These are phyloP conservation scores for Thymelicus sylvestris DNA, from an alignment of 2,888 invertebrate genomes.

Conservation along the genomic window DNA sequence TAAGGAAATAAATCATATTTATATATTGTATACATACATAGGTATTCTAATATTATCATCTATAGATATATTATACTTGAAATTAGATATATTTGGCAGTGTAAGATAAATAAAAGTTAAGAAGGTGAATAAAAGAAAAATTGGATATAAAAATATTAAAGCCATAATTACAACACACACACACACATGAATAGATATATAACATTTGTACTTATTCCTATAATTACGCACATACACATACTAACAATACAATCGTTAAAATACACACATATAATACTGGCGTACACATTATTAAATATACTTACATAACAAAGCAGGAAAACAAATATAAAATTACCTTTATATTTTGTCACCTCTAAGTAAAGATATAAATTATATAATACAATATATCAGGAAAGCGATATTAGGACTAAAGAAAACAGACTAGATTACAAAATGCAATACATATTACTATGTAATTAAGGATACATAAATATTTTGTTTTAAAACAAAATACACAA, in stretches of 20 bases:
- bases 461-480: conserved; percentile 44
- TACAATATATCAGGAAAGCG: conserved; percentile 45
- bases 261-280: neutral
- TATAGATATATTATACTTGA: no score
- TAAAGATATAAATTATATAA: conserved; percentile 1
- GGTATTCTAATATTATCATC: no score
- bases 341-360: neutral
- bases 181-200: neutral
- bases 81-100: no score
- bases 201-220: conserved; percentile 1
- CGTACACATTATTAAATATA: conserved; percentile 44
- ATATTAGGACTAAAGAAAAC: conserved; percentile 57
- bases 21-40: conserved; percentile 9
- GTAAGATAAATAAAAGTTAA: no score
- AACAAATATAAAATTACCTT: conserved; percentile 7
- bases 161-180: no score
- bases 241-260: neutral
- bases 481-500: conserved; percentile 73
- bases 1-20: no score
- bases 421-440: conserved; percentile 66
- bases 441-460: conserved; percentile 46
- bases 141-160: no score
- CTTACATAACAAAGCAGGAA: conserved; percentile 32
- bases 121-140: no score
- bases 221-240: neutral